Percentiles rank a stretch among this genome's conserved stretches.
These are phyloP conservation scores for Blastomussa wellsi DNA, from an alignment of 92 coral and sea anemone genomes.

Conservation along the genomic window DNA sequence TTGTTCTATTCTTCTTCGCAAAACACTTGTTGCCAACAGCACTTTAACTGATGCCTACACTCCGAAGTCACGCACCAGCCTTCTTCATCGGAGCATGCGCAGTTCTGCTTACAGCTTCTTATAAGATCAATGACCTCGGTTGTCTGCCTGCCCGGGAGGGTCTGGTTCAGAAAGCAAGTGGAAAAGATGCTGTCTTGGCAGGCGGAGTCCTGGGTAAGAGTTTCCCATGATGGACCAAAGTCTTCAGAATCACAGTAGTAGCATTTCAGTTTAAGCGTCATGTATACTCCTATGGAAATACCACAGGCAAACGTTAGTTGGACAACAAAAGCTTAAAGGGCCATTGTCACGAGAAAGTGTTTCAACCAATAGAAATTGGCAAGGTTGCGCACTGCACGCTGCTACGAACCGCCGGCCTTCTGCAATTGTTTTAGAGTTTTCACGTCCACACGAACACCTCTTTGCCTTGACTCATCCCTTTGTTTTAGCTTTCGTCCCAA, in stretches of 20 bases:
- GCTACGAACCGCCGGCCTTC: too few relatives aligned
- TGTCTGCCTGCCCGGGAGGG: slow-evolving; percentile 71
- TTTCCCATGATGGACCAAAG: slow-evolving; percentile 71
- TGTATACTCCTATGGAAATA: slow-evolving; percentile 57
- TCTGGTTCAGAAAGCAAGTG: slow-evolving; percentile 76
- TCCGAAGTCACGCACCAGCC: slow-evolving; percentile 76
- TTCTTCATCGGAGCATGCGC: slow-evolving; percentile 76
- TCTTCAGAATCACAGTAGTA: slow-evolving; percentile 81
- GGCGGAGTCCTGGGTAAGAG: slow-evolving; percentile 58
- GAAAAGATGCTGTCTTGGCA: slow-evolving; percentile 77
- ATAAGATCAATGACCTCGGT: slow-evolving; percentile 80
- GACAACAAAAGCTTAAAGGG: background rate
- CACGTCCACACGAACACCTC: too few relatives aligned
- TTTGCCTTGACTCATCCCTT: too few relatives aligned
- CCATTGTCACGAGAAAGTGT: too few relatives aligned
- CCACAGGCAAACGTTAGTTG: background rate
- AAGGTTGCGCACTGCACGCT: too few relatives aligned
- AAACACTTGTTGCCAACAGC: slow-evolving; percentile 80
- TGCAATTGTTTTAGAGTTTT: too few relatives aligned
- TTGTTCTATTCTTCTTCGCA: slow-evolving; percentile 33
- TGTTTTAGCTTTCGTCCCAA: too few relatives aligned
- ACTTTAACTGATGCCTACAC: slow-evolving; percentile 58
- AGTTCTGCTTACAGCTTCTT: slow-evolving; percentile 61
- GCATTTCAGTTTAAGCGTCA: slow-evolving; percentile 76
- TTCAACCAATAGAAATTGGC: too few relatives aligned